phyloP scores from a whole-genome alignment of 2,113 vertebrate genomes.

The Melanocharis versteri region DNA sequence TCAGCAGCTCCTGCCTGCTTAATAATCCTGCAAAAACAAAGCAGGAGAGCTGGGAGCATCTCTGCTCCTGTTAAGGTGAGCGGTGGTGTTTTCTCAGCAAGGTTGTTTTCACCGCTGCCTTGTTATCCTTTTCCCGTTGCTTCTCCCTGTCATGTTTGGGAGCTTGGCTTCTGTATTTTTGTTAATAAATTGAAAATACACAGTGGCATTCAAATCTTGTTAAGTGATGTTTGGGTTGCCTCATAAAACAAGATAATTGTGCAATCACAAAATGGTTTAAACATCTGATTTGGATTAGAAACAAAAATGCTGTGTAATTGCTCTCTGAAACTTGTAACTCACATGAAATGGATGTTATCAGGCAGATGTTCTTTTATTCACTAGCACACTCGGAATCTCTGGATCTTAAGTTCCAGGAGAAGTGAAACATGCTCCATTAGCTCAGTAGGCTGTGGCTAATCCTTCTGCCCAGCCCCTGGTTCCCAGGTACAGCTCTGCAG shows the following conservation, averaged over 20 bases:
- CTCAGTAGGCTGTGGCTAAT: conserved; percentile 52
- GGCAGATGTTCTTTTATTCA: conserved; percentile 71
- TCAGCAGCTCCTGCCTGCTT: background rate
- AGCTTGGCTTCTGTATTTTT: background rate
- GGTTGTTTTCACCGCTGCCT: background rate
- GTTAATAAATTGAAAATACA: conserved; percentile 28
- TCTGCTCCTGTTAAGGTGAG: background rate
- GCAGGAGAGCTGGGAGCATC: background rate
- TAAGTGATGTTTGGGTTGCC: conserved; percentile 53
- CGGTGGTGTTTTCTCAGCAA: background rate
- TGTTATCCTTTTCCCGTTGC: background rate
- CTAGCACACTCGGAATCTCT: conserved; percentile 37
- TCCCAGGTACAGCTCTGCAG: background rate
- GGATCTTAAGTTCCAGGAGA: conserved; percentile 57
- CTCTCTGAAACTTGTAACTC: conserved; percentile 54
- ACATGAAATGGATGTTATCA: conserved; percentile 45
- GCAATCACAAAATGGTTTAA: conserved; percentile 55
- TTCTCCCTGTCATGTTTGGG: background rate
- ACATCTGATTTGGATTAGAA: conserved; percentile 61
- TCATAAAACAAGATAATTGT: conserved; percentile 60
- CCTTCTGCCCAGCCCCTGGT: conserved; percentile 11
- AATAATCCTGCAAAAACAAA: background rate
- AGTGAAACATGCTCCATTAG: conserved; percentile 51
- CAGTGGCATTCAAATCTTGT: conserved; percentile 29
- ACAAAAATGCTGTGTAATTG: conserved; percentile 49